These are phyloP conservation scores for Gnathonemus echidnorhynchus DNA, from an alignment of 2,113 vertebrate genomes.

Conservation along the genomic window DNA sequence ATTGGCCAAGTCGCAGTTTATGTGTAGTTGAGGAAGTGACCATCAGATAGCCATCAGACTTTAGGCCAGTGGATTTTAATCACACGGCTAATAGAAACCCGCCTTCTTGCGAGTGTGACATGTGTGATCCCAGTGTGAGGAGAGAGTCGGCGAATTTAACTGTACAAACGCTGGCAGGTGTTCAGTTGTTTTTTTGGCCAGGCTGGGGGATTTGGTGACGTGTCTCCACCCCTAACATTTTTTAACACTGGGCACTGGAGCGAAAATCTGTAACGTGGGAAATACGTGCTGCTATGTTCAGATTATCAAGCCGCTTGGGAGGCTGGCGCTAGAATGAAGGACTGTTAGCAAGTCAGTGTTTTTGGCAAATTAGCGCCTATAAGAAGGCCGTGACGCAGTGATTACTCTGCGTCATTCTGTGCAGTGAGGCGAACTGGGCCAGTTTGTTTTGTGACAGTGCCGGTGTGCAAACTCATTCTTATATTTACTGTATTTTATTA, in stretches of 20 bases:
- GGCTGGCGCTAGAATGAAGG: not conserved
- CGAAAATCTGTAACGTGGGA: not conserved
- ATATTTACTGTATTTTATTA: not conserved
- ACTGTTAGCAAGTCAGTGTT: not conserved
- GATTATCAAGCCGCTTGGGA: not conserved
- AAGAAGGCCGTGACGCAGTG: not conserved
- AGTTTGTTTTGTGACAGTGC: not conserved
- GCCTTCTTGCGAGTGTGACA: not conserved
- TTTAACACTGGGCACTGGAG: constrained; percentile 1
- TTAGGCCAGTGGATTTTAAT: not conserved
- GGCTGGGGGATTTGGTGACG: not conserved
- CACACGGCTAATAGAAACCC: not conserved
- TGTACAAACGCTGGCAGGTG: constrained; percentile 46
- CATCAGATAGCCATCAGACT: not conserved
- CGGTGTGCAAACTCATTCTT: not conserved
- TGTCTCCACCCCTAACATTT: constrained; percentile 49
- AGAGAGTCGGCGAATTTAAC: constrained; percentile 50
- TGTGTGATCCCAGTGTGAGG: constrained; percentile 18
- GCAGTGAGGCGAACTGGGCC: not conserved
- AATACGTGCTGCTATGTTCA: not conserved
- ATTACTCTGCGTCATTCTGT: not conserved
- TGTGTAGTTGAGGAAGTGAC: not conserved
- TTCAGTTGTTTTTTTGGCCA: constrained; percentile 28
- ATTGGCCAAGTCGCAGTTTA: not conserved
- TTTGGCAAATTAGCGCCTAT: not conserved